A percentile compares a stretch with the other conserved stretches of the same genome.
These are phyloP conservation scores for Zhuqinia jingwanae DNA, from an alignment of 2,888 invertebrate genomes.

Conservation along the genomic window DNA sequence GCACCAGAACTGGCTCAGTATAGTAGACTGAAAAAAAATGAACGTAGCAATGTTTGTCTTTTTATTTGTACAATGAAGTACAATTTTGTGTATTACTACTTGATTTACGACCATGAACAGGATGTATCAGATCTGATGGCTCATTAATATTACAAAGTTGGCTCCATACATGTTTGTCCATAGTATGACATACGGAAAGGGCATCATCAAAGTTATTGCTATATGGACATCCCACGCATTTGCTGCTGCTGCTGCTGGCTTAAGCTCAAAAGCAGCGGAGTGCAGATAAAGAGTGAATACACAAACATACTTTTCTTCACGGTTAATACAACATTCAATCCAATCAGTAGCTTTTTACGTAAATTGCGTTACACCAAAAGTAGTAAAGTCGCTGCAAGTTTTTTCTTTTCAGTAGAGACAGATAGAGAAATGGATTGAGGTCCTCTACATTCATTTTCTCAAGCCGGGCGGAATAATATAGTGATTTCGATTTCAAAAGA, in stretches of 20 bases:
- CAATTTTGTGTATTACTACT: slow-evolving; percentile 5
- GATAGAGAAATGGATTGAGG: not conserved
- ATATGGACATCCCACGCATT: not conserved
- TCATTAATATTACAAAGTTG: slow-evolving; percentile 55
- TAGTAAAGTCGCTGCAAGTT: too few relatives aligned
- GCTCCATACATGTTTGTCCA: not conserved
- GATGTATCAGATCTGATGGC: slow-evolving; percentile 48
- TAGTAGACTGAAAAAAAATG: too few relatives aligned
- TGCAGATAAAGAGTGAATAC: not conserved
- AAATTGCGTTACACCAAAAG: not conserved
- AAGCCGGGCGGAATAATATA: not conserved
- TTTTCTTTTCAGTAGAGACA: not conserved
- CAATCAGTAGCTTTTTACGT: slow-evolving; percentile 6
- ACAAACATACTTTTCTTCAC: not conserved
- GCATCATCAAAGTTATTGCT: not conserved
- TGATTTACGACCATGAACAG: slow-evolving; percentile 15
- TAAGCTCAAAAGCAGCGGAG: not conserved
- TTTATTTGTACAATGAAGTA: too few relatives aligned
- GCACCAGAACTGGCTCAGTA: not conserved
- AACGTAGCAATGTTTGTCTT: too few relatives aligned
- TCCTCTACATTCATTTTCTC: not conserved
- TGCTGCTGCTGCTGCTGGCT: not conserved
- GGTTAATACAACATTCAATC: slow-evolving; percentile 11
- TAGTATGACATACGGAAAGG: not conserved
- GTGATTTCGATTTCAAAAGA: slow-evolving; percentile 11